Base-by-base conservation (phyloP, 2,888 invertebrate genomes). In the Scrobipalpa atriplicella region DNA sequence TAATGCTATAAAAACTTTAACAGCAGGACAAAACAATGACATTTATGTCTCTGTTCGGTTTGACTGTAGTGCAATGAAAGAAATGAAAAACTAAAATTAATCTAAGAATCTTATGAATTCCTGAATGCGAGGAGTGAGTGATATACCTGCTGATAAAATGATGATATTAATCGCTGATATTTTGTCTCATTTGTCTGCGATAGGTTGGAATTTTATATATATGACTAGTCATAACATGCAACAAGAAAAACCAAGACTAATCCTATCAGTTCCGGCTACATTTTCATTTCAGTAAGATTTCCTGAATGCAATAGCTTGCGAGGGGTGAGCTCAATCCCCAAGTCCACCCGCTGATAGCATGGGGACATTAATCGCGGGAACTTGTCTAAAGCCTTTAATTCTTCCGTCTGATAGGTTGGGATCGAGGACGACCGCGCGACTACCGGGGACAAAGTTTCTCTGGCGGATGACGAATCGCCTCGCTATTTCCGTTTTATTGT, bases 331-430 rank as follows among this genome's bases (percentile, higher is more conserved):
- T 58, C n/a, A 36, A 58, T 58, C 38, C 58, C 58, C 36, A 16
- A n/a, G 9, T 38, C 9, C 13, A 6, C 1, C 2, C 38, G 16
- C 58, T 58, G 38, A 58, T 58, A 58, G 29, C 54, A 29, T 18
- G 58, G 29, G 13, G 65, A 41, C 38, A 58, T 58, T 58, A 38
- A 58, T 58, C 58, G 29, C 18, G 38, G 38, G n/a, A 18, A 21
- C 18, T 54, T 54, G 10, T 54, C 1, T 54, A 58, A 58, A 58
- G 29, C 58, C 38, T 58, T 38, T 58, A 38, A 58, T 62, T 62
- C 62, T 43, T 41, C 62, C 13, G 18, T 60, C 62, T 21, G 54
- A 56, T 56, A 11, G 29, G 54, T 52, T n/a, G 52, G 19, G 10
- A 52, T 13, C 21, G 13, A 56, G 21, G 21, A 56, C 54, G 21